phyloP scores from a whole-genome alignment of 1,140 invertebrate species.

The Dreissena rostriformis region DNA sequence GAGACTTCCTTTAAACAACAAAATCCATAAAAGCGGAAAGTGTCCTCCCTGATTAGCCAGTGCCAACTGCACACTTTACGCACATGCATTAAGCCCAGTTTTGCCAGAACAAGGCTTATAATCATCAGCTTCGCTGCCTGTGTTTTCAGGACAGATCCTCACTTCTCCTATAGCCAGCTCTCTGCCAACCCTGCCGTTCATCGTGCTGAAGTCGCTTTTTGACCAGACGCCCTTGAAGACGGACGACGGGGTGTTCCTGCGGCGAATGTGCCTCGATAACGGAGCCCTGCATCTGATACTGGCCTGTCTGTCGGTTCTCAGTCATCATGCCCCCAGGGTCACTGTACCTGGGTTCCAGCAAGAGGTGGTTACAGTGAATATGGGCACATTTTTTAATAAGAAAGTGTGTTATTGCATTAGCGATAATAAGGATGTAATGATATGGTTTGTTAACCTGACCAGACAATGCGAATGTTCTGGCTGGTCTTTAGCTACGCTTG shows the following conservation, averaged over 20 bases:
- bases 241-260: constrained; percentile 89
- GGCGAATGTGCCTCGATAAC: constrained; percentile 90
- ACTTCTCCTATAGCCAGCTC: constrained; percentile 88
- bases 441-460: no score
- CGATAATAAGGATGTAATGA: no score
- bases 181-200: constrained; percentile 93
- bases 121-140: background rate
- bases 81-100: no score
- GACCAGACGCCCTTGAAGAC: constrained; percentile 90
- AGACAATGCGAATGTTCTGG: no score
- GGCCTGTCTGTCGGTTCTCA: constrained; percentile 93
- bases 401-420: no score
- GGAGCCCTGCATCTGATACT: constrained; percentile 92
- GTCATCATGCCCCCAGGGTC: constrained; percentile 87
- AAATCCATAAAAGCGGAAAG: no score
- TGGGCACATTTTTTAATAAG: no score
- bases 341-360: constrained; percentile 81
- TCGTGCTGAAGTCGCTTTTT: constrained; percentile 90
- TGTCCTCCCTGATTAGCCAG: no score
- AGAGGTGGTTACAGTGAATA: constrained; percentile 74
- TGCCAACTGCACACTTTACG: no score
- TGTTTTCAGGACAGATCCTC: constrained; percentile 87
- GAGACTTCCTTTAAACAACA: no score
- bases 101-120: no score
- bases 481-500: no score